These are phyloP conservation scores for Scophthalmus maximus DNA, from an alignment of 2,113 vertebrate species.

Conservation along the genomic window DNA sequence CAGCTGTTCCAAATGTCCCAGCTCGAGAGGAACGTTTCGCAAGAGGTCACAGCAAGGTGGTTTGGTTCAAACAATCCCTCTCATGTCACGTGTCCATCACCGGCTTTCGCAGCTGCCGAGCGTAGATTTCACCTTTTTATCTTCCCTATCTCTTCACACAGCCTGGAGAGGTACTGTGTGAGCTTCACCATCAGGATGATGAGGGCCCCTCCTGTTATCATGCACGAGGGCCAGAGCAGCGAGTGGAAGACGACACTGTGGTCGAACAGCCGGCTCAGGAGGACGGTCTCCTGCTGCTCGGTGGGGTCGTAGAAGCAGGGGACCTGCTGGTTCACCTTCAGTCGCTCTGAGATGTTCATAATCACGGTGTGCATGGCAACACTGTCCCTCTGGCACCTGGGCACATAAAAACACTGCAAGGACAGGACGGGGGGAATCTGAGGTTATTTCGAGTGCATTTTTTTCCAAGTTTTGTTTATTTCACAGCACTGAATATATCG, in stretches of 20 bases:
- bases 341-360: conserved; percentile 88
- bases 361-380: conserved; percentile 85
- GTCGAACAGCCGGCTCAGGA: conserved; percentile 91
- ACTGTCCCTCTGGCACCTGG: conserved; percentile 91
- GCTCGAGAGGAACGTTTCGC: conserved; percentile 33
- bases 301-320: conserved; percentile 90
- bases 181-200: conserved; percentile 95
- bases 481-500: conserved; percentile 5
- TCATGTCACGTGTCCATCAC: conserved; percentile 16
- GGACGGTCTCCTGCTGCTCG: conserved; percentile 87
- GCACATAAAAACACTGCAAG: conserved; percentile 92
- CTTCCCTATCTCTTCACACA: conserved; percentile 91
- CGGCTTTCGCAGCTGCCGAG: conserved; percentile 8
- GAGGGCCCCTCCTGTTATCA: conserved; percentile 87
- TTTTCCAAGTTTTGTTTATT: conserved; percentile 21
- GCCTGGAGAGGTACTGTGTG: conserved; percentile 93
- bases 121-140: conserved; percentile 88
- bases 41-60: conserved; percentile 35
- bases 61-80: conserved; percentile 34
- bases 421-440: conserved; percentile 43
- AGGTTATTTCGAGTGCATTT: conserved; percentile 20
- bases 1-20: conserved; percentile 44
- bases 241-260: conserved; percentile 87
- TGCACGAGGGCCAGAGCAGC: conserved; percentile 93
- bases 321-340: conserved; percentile 89